phyloP scores from a whole-genome alignment of 2,797 vertebrate species.

The Falco concolor region DNA sequence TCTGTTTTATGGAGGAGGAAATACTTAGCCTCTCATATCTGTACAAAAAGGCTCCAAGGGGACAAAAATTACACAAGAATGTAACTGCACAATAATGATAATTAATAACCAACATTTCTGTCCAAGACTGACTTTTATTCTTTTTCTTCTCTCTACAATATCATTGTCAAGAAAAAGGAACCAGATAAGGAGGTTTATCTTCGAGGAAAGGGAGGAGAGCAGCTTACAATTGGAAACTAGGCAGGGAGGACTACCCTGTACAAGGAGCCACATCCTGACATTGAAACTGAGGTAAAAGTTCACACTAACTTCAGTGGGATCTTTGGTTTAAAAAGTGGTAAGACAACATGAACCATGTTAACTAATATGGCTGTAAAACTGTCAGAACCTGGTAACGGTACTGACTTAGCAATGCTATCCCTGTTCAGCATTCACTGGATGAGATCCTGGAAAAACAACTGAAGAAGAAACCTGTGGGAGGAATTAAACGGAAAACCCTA shows the following conservation, averaged over 20 bases:
- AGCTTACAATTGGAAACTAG: conserved; percentile 38
- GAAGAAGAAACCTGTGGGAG: background rate
- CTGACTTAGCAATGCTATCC: background rate
- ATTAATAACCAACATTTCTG: conserved; percentile 44
- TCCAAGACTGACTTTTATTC: conserved; percentile 12
- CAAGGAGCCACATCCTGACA: conserved; percentile 62
- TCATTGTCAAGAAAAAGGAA: conserved; percentile 56
- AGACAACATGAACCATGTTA: background rate
- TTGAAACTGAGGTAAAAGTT: conserved; percentile 56
- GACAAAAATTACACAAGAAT: conserved; percentile 5
- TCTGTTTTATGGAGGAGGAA: conserved; percentile 14
- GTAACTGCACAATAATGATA: conserved; percentile 45
- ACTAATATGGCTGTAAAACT: background rate
- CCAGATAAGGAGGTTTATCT: conserved; percentile 64
- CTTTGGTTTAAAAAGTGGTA: background rate
- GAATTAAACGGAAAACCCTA: background rate
- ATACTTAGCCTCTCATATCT: background rate
- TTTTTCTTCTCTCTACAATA: conserved; percentile 45
- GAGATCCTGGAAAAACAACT: background rate
- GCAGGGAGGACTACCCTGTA: conserved; percentile 54
- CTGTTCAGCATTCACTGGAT: background rate
- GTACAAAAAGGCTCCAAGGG: conserved; percentile 25
- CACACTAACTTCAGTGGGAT: conserved; percentile 21
- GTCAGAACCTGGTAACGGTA: background rate
- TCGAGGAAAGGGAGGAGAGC: conserved; percentile 65